phyloP scores from a whole-genome alignment of 2,797 vertebrate genomes.

The Rhinichthys osculus region DNA sequence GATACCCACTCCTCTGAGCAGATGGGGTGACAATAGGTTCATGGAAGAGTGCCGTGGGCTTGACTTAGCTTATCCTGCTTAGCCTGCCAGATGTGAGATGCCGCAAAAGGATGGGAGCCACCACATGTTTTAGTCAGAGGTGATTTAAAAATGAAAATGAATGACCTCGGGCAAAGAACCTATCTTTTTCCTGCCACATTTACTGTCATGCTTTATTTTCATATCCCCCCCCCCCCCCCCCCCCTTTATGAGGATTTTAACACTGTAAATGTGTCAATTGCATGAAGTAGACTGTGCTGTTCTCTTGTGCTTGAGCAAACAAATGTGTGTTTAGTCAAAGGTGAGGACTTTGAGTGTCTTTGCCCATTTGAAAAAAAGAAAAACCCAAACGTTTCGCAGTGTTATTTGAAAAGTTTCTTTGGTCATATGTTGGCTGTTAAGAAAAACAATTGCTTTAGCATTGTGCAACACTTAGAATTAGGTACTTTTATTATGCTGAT shows the following conservation, averaged over 20 bases:
- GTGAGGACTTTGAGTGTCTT: not conserved
- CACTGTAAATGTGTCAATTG: not conserved
- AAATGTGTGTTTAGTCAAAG: slow-evolving; percentile 20
- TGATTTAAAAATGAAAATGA: slow-evolving; percentile 39
- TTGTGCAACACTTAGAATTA: too few species aligned
- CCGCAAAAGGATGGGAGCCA: slow-evolving; percentile 33
- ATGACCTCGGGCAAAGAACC: slow-evolving; percentile 31
- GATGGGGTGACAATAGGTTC: slow-evolving; percentile 58
- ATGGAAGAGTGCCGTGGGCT: slow-evolving; percentile 41
- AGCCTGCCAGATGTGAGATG: slow-evolving; percentile 52
- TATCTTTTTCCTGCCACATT: slow-evolving; percentile 28
- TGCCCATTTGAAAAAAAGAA: not conserved
- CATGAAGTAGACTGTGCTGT: not conserved
- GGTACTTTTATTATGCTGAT: too few species aligned
- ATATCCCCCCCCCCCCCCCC: not conserved
- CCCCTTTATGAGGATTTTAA: not conserved
- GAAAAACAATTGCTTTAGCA: too few species aligned
- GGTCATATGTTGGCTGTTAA: not conserved
- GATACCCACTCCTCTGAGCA: slow-evolving; percentile 52
- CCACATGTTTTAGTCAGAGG: slow-evolving; percentile 38
- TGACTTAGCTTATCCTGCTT: slow-evolving; percentile 55
- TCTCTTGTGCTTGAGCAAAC: not conserved
- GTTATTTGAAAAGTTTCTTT: not conserved
- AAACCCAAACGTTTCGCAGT: not conserved
- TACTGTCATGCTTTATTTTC: slow-evolving; percentile 33